Base-by-base conservation (phyloP, 2,888 invertebrate species). In the Incurvaria masculella region DNA sequence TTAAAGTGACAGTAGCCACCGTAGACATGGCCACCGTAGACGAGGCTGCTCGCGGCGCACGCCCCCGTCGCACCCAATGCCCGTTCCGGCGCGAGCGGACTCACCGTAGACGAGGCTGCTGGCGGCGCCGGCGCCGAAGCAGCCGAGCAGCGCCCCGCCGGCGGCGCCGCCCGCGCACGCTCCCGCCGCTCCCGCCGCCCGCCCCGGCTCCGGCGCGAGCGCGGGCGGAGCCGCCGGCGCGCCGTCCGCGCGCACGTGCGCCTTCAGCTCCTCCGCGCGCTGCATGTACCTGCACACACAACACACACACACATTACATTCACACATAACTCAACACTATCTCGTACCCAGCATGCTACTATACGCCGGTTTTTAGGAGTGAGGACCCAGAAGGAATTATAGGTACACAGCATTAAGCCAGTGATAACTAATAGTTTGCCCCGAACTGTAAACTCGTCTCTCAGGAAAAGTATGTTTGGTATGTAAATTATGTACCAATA, bases 261-360 rank as follows among this genome's bases (percentile, higher is more conserved):
- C 48, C 19, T 72, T 72, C 1, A 74, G 59, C 23, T 72, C 70
- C 20, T 74, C 74, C 0, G 74, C 74, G 2, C 74, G 57, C 19
- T 73, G 69, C 74, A 73, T 72, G 49, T 75, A 75, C 18, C 74
- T 74, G 49, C 0, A 43, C 21, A 2, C 8, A 20, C 16, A 17
- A n/a, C 16, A 11, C 11, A 14, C 16, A 17, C 6, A n/a, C 8
- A 14, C 16, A 17, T n/a, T 16, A 40, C 16, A 40, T 6, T 40
- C 16, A 40, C 16, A 40, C 40, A 8, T 14, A 40, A 6, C 11
- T 40, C 8, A 6, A 40, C 6, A 40, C 11, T 6, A 14, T 27
- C 20, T 5, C 20, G 19, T 18, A 27, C 10, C 2, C 8, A 21
- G 16, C 38, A 4, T 44, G 3, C 6, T 19, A 11, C n/a, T 18